Conservation (phyloP, 2,888 invertebrate genomes). For the Operophtera brumata region DNA sequence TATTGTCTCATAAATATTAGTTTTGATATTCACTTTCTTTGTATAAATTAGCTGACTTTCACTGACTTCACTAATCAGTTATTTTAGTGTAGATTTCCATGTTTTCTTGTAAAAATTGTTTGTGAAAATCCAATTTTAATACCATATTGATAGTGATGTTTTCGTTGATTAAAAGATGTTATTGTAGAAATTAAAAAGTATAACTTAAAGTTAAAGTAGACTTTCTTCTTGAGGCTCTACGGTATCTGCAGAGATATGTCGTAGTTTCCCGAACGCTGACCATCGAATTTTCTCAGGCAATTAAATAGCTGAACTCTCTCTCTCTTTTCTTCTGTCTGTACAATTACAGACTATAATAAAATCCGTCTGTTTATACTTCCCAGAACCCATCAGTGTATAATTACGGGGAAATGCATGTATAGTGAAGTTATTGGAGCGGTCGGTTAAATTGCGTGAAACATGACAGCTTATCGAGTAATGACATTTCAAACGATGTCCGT, state of each 20-base stretch:
- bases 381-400: slow-evolving; percentile 17
- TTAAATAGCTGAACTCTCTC: no score
- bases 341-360: not conserved
- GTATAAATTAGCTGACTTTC: slow-evolving; percentile 25
- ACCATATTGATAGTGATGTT: no score
- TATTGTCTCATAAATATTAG: slow-evolving; percentile 21
- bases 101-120: no score
- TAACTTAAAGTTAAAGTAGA: no score
- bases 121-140: no score
- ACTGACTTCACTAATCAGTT: slow-evolving; percentile 10
- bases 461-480: slow-evolving; percentile 26
- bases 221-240: no score
- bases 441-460: slow-evolving; percentile 31
- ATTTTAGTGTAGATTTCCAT: not conserved
- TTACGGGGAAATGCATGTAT: slow-evolving; percentile 31
- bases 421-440: slow-evolving; percentile 33
- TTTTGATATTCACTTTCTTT: slow-evolving; percentile 25
- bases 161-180: no score
- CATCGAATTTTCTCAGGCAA: no score
- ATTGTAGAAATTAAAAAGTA: no score
- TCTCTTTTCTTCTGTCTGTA: no score
- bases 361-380: not conserved
- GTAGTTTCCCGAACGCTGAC: no score
- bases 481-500: slow-evolving; percentile 19
- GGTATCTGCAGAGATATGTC: no score